Evolutionary conservation across 1,140 invertebrate genomes (phyloP).

Genomic region (Drosophila athabasca): DNA sequence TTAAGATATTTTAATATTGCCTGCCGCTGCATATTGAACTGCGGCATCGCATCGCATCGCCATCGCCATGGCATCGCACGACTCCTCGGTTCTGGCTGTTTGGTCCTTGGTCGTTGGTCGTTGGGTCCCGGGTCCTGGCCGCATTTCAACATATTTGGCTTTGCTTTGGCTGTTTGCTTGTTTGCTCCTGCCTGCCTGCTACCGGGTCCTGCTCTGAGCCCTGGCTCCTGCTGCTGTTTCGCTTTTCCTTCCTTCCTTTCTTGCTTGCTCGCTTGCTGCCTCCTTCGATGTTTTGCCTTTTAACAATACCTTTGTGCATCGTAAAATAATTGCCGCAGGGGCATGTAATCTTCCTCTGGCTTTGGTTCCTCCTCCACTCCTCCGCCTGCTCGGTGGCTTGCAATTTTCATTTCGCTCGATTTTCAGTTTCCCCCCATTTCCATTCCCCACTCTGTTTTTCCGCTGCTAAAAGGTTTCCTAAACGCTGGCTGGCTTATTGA

Average conservation of each 20-base stretch:
- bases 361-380: slow-evolving; percentile 19
- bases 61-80: slow-evolving; percentile 19
- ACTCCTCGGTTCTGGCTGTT: slow-evolving; percentile 12
- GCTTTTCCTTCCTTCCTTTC: slow-evolving; percentile 23
- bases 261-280: not conserved
- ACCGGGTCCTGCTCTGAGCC: not conserved
- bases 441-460: not conserved
- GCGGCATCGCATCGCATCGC: slow-evolving; percentile 41
- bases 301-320: slow-evolving; percentile 83
- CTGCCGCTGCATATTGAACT: slow-evolving; percentile 81
- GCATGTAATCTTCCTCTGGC: slow-evolving; percentile 66
- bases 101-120: slow-evolving; percentile 18
- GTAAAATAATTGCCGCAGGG: slow-evolving; percentile 82
- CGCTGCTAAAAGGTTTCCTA: slow-evolving; percentile 35
- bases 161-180: slow-evolving; percentile 72
- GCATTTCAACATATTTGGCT: slow-evolving; percentile 82
- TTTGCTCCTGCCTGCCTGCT: slow-evolving; percentile 47
- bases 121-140: slow-evolving; percentile 58
- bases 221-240: slow-evolving; percentile 14
- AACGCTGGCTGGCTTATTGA: slow-evolving; percentile 18
- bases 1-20: slow-evolving; percentile 83
- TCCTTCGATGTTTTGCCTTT: slow-evolving; percentile 26
- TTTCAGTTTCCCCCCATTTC: slow-evolving; percentile 17
- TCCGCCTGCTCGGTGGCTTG: slow-evolving; percentile 63
- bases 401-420: slow-evolving; percentile 59